A percentile compares a stretch with the other conserved stretches of the same genome.
Evolutionary conservation across 2,113 vertebrate genomes (phyloP).

Genomic region (Garra rufa): DNA sequence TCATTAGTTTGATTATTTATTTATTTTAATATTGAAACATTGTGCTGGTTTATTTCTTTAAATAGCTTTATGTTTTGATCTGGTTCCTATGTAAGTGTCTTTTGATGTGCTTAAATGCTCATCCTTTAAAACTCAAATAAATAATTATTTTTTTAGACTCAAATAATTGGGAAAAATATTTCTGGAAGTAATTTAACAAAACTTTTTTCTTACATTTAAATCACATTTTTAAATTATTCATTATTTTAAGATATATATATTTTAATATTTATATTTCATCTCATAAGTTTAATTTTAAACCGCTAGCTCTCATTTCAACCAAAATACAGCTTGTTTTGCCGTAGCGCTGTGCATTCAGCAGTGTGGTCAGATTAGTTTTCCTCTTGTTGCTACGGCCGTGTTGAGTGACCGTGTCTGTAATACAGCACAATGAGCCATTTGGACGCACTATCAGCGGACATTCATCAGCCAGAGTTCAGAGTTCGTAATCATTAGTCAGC

Average conservation of each 20-base stretch:
- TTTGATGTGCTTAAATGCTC: background rate
- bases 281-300: background rate
- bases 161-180: background rate
- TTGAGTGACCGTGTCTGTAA: constrained; percentile 28
- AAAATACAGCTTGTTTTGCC: background rate
- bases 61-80: background rate
- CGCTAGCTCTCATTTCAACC: background rate
- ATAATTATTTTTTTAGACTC: background rate
- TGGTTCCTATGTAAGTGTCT: too few species aligned
- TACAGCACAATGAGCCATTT: constrained; percentile 29
- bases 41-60: background rate
- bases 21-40: too few species aligned
- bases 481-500: constrained; percentile 20
- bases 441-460: constrained; percentile 21
- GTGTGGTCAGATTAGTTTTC: background rate
- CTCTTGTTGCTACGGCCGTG: background rate
- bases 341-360: background rate
- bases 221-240: background rate
- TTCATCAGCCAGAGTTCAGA: constrained; percentile 24
- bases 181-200: background rate
- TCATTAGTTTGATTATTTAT: too few species aligned
- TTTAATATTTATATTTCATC: background rate
- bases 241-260: background rate
- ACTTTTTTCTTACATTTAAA: background rate
- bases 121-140: background rate